Percentiles rank a stretch among this genome's conserved stretches.
These are phyloP conservation scores for Brachycybe producta DNA, from an alignment of 2,888 invertebrate species.

Conservation along the genomic window DNA sequence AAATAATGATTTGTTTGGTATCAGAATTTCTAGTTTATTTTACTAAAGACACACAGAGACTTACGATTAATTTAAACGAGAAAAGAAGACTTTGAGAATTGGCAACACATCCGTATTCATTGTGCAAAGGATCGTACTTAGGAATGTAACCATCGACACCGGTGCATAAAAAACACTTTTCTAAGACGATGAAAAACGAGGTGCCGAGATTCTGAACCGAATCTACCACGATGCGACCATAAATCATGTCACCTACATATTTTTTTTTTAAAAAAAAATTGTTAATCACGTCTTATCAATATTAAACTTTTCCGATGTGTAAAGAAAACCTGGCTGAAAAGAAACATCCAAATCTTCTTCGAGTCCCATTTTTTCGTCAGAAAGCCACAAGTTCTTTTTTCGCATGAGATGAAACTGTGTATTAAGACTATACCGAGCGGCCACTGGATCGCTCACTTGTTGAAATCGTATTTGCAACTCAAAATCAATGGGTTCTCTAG, in stretches of 20 bases:
- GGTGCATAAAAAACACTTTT: constrained; percentile 34
- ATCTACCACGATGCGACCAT: constrained; percentile 32
- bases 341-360: constrained; percentile 27
- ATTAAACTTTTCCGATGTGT: no score
- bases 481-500: constrained; percentile 30
- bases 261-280: not conserved
- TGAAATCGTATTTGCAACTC: constrained; percentile 33
- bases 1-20: not conserved
- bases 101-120: constrained; percentile 33
- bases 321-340: constrained; percentile 32
- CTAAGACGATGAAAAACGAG: constrained; percentile 29
- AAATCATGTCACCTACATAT: constrained; percentile 31
- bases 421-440: constrained; percentile 31
- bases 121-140: constrained; percentile 31
- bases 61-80: constrained; percentile 32
- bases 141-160: constrained; percentile 35
- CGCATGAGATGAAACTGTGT: constrained; percentile 31
- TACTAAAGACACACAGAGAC: constrained; percentile 16
- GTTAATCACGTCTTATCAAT: no score
- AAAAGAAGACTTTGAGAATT: constrained; percentile 29
- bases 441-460: constrained; percentile 34
- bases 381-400: constrained; percentile 30
- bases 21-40: not conserved
- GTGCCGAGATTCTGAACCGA: constrained; percentile 31
- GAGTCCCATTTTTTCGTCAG: constrained; percentile 26